Percentiles rank a stretch among this genome's conserved stretches.
Conservation (phyloP, 1,140 invertebrate species). For the Riptortus pedestris region DNA sequence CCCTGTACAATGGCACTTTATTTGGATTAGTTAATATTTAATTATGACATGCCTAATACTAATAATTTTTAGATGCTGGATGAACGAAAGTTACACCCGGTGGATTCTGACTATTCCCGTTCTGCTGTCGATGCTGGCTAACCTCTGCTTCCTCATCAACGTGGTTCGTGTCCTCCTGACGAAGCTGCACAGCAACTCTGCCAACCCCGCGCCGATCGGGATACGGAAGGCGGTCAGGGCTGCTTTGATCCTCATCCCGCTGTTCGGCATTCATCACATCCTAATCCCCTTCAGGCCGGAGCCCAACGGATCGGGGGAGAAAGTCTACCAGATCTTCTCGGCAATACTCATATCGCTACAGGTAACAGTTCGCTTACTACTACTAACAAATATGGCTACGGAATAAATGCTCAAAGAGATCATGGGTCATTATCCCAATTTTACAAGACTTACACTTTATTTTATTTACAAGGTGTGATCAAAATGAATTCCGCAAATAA, state of each 20-base stretch:
- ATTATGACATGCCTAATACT: too few relatives aligned
- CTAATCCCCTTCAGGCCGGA: conserved; percentile 75
- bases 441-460: too few relatives aligned
- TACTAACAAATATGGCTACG: too few relatives aligned
- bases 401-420: too few relatives aligned
- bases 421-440: too few relatives aligned
- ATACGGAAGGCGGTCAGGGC: conserved; percentile 53
- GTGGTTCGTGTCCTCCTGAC: conserved; percentile 60
- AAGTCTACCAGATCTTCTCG: conserved; percentile 70
- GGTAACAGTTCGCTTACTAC: too few relatives aligned
- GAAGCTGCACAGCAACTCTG: conserved; percentile 49
- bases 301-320: conserved; percentile 54
- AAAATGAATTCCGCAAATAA: too few relatives aligned
- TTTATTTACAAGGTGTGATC: too few relatives aligned
- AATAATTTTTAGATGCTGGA: conserved; percentile 91
- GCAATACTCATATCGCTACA: conserved; percentile 79
- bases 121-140: conserved; percentile 65
- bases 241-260: conserved; percentile 64
- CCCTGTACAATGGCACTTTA: too few relatives aligned
- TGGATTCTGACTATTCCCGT: conserved; percentile 67
- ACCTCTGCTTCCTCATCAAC: conserved; percentile 68
- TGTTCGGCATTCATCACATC: conserved; percentile 76
- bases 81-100: conserved; percentile 55
- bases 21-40: too few relatives aligned
- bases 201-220: conserved; percentile 33